Conservation (phyloP, 64 coral and sea anemone genomes). For the Stichodactyla mertensii region DNA sequence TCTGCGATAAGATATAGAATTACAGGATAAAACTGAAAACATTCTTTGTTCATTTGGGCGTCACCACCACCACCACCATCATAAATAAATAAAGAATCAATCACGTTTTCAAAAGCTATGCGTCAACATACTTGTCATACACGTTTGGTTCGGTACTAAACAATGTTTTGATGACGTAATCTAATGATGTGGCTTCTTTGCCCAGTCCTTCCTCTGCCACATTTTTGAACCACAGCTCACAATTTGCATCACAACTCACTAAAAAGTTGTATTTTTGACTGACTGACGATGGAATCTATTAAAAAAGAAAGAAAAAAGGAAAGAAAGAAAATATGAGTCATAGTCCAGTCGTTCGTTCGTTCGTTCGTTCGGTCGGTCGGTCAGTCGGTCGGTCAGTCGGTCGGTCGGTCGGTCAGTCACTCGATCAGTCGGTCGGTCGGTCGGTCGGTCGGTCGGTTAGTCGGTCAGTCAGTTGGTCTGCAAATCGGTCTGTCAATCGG, state of each 20-base stretch:
- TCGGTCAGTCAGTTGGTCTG: too few species aligned
- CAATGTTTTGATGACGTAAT: constrained; percentile 14
- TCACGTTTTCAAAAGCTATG: not conserved
- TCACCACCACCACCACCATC: too few species aligned
- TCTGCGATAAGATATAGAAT: not conserved
- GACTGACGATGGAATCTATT: not conserved
- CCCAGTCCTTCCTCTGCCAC: not conserved
- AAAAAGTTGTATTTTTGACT: not conserved
- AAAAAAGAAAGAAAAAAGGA: not conserved
- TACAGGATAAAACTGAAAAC: not conserved
- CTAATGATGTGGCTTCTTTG: not conserved
- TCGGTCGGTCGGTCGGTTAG: not conserved
- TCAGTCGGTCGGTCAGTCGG: not conserved
- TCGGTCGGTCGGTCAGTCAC: not conserved
- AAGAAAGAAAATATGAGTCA: not conserved
- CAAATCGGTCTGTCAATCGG: not conserved
- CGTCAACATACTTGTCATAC: not conserved
- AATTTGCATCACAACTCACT: constrained; percentile 9
- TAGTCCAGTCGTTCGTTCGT: not conserved
- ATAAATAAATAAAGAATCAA: too few species aligned
- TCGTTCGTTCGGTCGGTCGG: not conserved
- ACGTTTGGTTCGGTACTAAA: not conserved
- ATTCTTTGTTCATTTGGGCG: too few species aligned
- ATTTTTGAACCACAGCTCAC: not conserved
- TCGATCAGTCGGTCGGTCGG: not conserved